Evolutionary conservation across 2,797 vertebrate genomes (phyloP).

Genomic region (Pampus argenteus): DNA sequence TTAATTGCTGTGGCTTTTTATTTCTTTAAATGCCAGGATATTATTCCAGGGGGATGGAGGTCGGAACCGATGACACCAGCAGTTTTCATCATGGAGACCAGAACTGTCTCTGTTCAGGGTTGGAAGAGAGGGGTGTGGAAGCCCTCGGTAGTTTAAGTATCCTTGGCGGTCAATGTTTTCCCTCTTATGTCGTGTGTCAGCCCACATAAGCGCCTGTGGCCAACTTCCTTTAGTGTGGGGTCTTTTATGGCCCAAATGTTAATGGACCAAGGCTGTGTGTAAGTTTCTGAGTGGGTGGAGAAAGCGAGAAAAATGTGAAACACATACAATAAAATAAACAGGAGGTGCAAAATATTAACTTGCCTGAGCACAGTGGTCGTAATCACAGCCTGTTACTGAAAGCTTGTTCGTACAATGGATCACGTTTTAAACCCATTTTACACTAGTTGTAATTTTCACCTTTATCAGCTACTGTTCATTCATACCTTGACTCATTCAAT

Average conservation of each 20-base stretch:
- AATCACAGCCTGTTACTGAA: not conserved
- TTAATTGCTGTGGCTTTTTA: slow-evolving; percentile 66
- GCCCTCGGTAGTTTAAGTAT: slow-evolving; percentile 46
- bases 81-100: slow-evolving; percentile 57
- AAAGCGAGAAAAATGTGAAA: slow-evolving; percentile 16
- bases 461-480: slow-evolving; percentile 6
- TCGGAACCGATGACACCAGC: slow-evolving; percentile 68
- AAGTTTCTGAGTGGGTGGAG: slow-evolving; percentile 13
- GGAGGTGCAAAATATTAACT: slow-evolving; percentile 15
- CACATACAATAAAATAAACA: slow-evolving; percentile 9
- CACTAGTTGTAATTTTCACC: not conserved
- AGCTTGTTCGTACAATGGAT: not conserved
- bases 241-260: slow-evolving; percentile 62
- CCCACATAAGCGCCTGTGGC: slow-evolving; percentile 69
- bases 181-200: slow-evolving; percentile 46
- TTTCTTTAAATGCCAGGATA: slow-evolving; percentile 54
- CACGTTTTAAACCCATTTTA: not conserved
- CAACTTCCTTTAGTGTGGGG: slow-evolving; percentile 64
- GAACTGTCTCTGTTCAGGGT: slow-evolving; percentile 51
- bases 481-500: slow-evolving; percentile 8
- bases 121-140: slow-evolving; percentile 19
- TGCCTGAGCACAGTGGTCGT: not conserved
- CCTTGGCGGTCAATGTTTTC: slow-evolving; percentile 63
- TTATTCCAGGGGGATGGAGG: slow-evolving; percentile 32
- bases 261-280: slow-evolving; percentile 54